phyloP scores from a whole-genome alignment of 2,888 invertebrate species.

The Psococerastis gibbosa region DNA sequence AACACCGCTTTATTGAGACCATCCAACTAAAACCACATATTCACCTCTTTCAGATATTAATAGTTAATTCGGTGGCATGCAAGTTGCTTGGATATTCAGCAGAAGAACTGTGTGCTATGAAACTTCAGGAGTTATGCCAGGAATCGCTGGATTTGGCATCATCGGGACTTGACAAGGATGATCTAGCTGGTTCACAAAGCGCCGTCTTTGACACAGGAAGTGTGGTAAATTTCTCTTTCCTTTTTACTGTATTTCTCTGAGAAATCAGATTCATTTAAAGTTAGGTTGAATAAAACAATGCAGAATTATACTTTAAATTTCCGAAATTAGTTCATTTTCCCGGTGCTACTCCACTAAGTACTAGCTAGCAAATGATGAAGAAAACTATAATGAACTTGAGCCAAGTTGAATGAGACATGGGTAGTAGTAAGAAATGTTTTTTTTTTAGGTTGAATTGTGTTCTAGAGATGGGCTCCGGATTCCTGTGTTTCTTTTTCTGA shows the following conservation, averaged over 20 bases:
- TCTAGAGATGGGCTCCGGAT: constrained; percentile 34
- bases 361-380: no score
- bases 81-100: constrained; percentile 37
- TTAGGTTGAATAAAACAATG: no score
- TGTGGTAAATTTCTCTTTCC: constrained; percentile 26
- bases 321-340: no score
- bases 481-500: constrained; percentile 45
- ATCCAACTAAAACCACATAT: no score
- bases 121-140: constrained; percentile 32
- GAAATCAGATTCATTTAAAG: no score
- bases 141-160: constrained; percentile 27
- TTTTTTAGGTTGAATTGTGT: constrained; percentile 37
- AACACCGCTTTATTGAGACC: no score
- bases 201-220: constrained; percentile 42
- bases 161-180: constrained; percentile 14
- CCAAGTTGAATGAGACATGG: no score
- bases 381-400: no score
- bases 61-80: constrained; percentile 46
- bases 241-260: constrained; percentile 17
- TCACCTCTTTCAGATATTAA: constrained; percentile 33
- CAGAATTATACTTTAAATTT: no score
- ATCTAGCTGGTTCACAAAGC: constrained; percentile 28
- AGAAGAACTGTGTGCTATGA: constrained; percentile 32
- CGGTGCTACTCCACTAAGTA: no score
- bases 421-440: constrained; percentile 8